Evolutionary conservation across 1,140 invertebrate genomes (phyloP).

Genomic region (Anastrepha ludens): DNA sequence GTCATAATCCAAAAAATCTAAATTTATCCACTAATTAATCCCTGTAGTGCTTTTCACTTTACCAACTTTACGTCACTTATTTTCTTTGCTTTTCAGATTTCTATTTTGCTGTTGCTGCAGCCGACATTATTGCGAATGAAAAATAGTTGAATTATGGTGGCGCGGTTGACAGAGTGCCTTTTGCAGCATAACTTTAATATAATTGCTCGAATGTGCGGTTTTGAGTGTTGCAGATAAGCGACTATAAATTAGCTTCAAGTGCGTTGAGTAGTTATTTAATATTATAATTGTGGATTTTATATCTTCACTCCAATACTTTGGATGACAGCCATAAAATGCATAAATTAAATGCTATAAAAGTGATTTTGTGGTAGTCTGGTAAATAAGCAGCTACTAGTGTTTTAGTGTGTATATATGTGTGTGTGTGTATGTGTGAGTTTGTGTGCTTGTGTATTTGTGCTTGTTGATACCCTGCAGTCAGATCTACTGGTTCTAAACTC

Average conservation of each 20-base stretch:
- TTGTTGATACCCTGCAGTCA: no score
- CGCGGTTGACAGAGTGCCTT: conserved; percentile 11
- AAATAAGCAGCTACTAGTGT: not conserved
- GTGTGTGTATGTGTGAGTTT: not conserved
- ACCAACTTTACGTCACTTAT: not conserved
- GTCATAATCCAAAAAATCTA: no score
- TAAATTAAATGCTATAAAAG: not conserved
- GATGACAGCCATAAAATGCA: not conserved
- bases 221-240: conserved; percentile 2
- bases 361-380: not conserved
- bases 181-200: conserved; percentile 15
- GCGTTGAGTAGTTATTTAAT: not conserved
- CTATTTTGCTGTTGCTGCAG: not conserved
- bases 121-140: conserved; percentile 20
- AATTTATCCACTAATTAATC: not conserved
- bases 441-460: not conserved
- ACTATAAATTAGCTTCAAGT: conserved; percentile 14
- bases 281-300: not conserved
- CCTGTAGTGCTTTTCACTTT: not conserved
- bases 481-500: no score
- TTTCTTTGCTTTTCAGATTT: no score
- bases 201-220: not conserved
- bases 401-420: not conserved
- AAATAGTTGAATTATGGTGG: conserved; percentile 24
- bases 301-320: not conserved